Percentiles rank a stretch among this genome's conserved stretches.
phyloP scores from a whole-genome alignment of 1,140 invertebrate species.

The Cyphomyrmex costatus region DNA sequence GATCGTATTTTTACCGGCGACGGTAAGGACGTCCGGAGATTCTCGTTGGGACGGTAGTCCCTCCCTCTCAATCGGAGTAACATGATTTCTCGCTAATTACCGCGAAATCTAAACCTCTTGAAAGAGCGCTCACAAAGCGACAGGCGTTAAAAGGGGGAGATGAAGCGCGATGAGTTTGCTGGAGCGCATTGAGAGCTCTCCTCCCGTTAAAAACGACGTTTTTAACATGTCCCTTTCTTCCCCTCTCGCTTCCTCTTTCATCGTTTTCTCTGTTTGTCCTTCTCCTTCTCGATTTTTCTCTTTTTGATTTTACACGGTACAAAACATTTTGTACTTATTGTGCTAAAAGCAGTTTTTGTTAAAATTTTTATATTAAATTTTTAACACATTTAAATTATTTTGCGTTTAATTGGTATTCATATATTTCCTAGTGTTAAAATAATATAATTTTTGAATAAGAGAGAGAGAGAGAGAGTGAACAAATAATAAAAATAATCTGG shows the following conservation, averaged over 20 bases:
- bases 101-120: constrained; percentile 66
- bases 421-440: no score
- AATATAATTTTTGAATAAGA: no score
- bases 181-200: constrained; percentile 15
- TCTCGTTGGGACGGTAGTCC: no score
- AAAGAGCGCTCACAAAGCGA: constrained; percentile 58
- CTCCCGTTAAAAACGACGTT: constrained; percentile 65
- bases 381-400: no score
- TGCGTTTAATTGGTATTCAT: no score
- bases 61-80: not conserved
- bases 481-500: no score
- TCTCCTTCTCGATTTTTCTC: not conserved
- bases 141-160: constrained; percentile 35
- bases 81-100: constrained; percentile 66
- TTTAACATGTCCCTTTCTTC: constrained; percentile 64
- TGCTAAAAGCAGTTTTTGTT: no score
- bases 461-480: no score
- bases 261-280: not conserved
- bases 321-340: no score
- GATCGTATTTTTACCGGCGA: constrained; percentile 2
- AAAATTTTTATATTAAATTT: no score
- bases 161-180: constrained; percentile 21
- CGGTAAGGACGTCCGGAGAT: not conserved
- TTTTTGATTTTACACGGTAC: constrained; percentile 62
- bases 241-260: not conserved